Base-by-base conservation (phyloP, 2,888 invertebrate genomes). In the Phymatocera aterrima region DNA sequence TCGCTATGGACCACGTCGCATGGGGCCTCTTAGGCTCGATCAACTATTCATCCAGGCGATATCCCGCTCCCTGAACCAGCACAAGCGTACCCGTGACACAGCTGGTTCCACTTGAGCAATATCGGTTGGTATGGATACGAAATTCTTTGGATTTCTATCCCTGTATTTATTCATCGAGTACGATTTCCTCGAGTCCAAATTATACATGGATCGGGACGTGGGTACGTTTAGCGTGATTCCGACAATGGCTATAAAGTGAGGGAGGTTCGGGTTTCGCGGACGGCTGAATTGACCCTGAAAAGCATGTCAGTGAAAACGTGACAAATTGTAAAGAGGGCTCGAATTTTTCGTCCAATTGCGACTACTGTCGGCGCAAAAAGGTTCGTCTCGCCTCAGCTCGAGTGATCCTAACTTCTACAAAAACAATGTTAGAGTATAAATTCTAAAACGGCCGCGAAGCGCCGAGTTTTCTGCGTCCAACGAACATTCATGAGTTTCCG, bases 11-110 rank as follows among this genome's bases (percentile, higher is more conserved):
- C 79, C 83, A 81, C 80, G 83, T 81, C 79, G 81, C 81, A 80
- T 82, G 81, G 81, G 82, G 82, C 84, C 85, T 84, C 84, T 85
- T 84, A 84, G 83, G 80, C 80, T 79, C 83, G 82, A 86, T 87
- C 82, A 84, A 85, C 84, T 86, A 85, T 86, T 85, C 84, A 85
- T 79, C 51, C 65, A 21, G 43, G 37, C 72, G 51, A 72, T 78
- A 78, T 78, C 34, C 74, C 54, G 70, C 31, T 70, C 78, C 72
- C 70, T 51, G 51, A 48, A 31, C 51, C 12, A n/a, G 64, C 31
- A 51, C 31, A 8, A 57, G 57, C 57, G 24, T 28, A 57, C 24
- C 40, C 21, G 51, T 31, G 57, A 75, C 57, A 18, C 75, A 75
- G 75, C 75, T 75, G 75, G 37, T 43, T 75, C 43, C 40, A 75